Evolutionary conservation across 2,113 vertebrate genomes (phyloP).

Genomic region (Craseonycteris thonglongyai): DNA sequence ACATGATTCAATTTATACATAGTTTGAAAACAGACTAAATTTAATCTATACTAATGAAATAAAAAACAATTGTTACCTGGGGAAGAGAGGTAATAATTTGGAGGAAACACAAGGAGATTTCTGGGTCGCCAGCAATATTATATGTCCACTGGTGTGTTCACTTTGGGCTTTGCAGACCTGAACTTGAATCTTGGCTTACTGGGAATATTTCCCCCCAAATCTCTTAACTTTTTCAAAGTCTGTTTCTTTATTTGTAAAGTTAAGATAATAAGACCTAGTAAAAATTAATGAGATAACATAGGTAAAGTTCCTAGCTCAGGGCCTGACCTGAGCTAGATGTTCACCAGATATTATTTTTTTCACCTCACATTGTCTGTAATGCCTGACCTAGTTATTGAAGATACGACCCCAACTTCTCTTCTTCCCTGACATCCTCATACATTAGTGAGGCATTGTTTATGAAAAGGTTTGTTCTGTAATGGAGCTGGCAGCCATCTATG

Average conservation of each 20-base stretch:
- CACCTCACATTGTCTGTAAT: background rate
- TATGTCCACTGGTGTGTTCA: background rate
- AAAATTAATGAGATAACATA: background rate
- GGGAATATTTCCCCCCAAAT: background rate
- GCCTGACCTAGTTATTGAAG: background rate
- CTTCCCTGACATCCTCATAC: background rate
- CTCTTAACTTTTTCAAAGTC: background rate
- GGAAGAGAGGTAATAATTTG: background rate
- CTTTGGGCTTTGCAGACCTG: background rate
- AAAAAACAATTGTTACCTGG: background rate
- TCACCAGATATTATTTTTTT: background rate
- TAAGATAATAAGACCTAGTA: background rate
- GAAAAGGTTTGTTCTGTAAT: background rate
- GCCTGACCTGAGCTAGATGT: background rate
- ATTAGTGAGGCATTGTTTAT: background rate
- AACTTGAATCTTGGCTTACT: background rate
- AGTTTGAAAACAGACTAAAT: background rate
- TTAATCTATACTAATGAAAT: background rate
- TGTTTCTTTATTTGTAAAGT: background rate
- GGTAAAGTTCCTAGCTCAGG: background rate
- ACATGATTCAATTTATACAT: background rate
- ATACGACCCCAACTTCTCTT: fast-evolving
- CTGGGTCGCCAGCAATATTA: too few relatives aligned
- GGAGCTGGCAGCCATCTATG: background rate
- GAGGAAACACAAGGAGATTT: background rate